Base-by-base conservation (phyloP, 2,113 vertebrate genomes). In the Nymphicus hollandicus region DNA sequence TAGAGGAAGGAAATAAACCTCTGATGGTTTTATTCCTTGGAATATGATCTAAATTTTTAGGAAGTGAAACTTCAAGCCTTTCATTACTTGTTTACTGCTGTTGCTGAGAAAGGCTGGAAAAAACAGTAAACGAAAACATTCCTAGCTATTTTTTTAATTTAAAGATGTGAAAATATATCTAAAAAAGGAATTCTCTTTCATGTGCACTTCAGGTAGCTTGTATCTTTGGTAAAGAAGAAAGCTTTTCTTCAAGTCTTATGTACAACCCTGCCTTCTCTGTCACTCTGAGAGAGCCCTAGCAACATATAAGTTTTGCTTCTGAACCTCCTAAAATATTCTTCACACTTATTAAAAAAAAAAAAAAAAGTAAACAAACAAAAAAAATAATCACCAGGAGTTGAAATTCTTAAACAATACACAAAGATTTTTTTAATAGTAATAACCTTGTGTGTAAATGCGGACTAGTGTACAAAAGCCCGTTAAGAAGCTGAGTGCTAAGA, bases 401-500 rank as follows among this genome's bases (percentile, higher is more conserved):
- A 55, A 79, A 76, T 49, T 68, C 18, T 79, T 72, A 66, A 92
- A 66, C 27, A 89, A n/a, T 19, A 24, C 9, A 44, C 27, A 60
- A 53, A 28, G 27, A 24, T 23, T 82, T 87, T 83, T 33, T 69
- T 16, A n/a, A n/a, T 52, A 83, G 31, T 49, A 81, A 74, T 93
- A 89, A 69, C 29, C 7, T 65, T 2, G 49, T 52, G 1, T 39
- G 44, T 86, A 86, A 86, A 72, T 72, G 77, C 24, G 79, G 50
- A 72, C 5, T 72, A 83, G 44, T 49, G 29, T 78, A 37, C 24
- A 81, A 69, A 91, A 66, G 17, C 33, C n/a, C 46, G 64, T 79
- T 96, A 77, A 93, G 77, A 94, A 60, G n/a, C 52, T 72, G 71
- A 92, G 56, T 53, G 27, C 46, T 90, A 56, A 81, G 86, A 77